phyloP scores from a whole-genome alignment of 2,113 vertebrate species.

The Ictalurus punctatus region DNA sequence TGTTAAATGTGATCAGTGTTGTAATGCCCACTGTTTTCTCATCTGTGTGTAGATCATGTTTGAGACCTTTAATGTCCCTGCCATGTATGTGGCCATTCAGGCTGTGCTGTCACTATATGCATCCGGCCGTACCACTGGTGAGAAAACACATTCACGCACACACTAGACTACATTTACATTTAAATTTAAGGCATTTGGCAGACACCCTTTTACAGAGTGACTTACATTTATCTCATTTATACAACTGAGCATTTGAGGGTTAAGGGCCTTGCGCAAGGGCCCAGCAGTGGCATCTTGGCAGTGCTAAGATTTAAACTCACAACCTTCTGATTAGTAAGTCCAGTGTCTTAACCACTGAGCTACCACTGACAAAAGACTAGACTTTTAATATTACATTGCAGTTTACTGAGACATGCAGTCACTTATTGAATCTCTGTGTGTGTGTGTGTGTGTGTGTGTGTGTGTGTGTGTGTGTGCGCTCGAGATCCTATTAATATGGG shows the following conservation, averaged over 20 bases:
- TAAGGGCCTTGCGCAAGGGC: too few species aligned
- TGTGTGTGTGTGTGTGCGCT: too few species aligned
- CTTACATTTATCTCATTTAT: too few species aligned
- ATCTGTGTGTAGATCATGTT: constrained; percentile 85
- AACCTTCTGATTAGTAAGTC: too few species aligned
- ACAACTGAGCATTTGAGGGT: too few species aligned
- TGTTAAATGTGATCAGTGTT: background rate
- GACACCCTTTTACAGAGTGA: too few species aligned
- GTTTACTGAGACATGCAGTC: background rate
- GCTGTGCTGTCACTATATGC: constrained; percentile 97
- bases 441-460: background rate
- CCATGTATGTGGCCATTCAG: constrained; percentile 99
- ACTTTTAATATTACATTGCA: background rate
- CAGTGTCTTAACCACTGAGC: too few species aligned
- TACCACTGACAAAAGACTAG: background rate
- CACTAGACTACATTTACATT: too few species aligned
- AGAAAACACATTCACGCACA: background rate
- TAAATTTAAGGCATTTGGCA: too few species aligned
- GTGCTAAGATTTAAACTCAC: too few species aligned
- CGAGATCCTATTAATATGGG: too few species aligned
- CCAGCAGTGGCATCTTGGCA: too few species aligned
- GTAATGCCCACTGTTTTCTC: background rate
- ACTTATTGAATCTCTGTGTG: background rate
- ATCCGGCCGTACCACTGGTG: constrained; percentile 98
- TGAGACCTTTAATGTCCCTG: constrained; percentile 98